These are phyloP conservation scores for Cervus canadensis DNA, from an alignment of 2,113 vertebrate genomes.

Conservation along the genomic window DNA sequence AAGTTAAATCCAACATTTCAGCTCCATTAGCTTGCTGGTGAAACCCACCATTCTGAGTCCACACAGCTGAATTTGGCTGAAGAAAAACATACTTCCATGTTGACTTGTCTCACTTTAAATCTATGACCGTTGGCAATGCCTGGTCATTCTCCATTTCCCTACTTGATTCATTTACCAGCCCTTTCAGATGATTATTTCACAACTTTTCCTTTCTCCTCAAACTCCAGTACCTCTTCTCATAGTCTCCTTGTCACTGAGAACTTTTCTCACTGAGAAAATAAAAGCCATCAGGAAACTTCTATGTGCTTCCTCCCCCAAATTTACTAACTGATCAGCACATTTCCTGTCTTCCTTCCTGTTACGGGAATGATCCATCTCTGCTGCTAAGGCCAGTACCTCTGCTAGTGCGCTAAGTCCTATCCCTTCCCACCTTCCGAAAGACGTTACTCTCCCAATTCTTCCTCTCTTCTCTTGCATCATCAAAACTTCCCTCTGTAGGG, in stretches of 20 bases:
- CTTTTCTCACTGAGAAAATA: not conserved
- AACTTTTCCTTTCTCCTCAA: not conserved
- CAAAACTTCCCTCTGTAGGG: not conserved
- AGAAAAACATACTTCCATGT: not conserved
- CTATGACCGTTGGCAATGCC: not conserved
- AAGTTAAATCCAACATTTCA: not conserved
- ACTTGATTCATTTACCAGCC: not conserved
- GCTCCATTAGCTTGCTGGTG: not conserved
- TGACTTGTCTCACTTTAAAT: not conserved
- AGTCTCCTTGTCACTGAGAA: not conserved
- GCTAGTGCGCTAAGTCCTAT: not conserved
- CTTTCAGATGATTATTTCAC: not conserved
- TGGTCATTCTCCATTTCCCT: not conserved
- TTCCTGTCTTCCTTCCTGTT: not conserved
- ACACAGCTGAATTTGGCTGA: not conserved
- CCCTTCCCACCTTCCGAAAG: not conserved
- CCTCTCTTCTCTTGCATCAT: not conserved
- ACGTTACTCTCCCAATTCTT: not conserved
- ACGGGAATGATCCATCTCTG: not conserved
- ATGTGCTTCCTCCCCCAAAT: rapidly evolving
- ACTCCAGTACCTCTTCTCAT: not conserved
- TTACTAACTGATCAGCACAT: not conserved
- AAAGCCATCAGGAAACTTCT: not conserved
- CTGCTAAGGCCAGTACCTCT: not conserved
- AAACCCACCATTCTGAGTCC: not conserved